These are phyloP conservation scores for Invenusta paracnida DNA, from an alignment of 2,888 invertebrate species.

Conservation along the genomic window DNA sequence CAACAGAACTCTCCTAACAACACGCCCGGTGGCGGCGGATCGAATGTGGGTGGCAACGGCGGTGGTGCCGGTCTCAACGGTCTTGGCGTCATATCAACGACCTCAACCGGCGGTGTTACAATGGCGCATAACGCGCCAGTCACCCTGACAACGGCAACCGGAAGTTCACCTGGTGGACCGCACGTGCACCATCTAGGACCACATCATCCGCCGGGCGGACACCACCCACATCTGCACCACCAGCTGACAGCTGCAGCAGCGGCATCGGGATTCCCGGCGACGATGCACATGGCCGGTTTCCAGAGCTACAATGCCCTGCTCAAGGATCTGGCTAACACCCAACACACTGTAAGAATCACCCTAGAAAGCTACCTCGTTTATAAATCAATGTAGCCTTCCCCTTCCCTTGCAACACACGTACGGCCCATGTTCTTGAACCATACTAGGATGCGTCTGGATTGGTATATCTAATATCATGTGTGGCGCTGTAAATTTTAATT, in stretches of 20 bases:
- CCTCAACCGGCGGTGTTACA: neutral
- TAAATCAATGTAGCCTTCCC: no score
- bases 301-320: constrained; percentile 9
- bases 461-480: no score
- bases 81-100: no score
- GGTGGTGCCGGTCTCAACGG: no score
- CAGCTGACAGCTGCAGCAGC: neutral
- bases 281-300: neutral
- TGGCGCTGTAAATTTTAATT: no score
- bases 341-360: neutral
- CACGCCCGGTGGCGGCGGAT: neutral
- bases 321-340: neutral
- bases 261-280: neutral
- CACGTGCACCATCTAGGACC: neutral
- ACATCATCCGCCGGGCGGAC: neutral
- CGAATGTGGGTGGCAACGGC: neutral
- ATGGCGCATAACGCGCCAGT: neutral
- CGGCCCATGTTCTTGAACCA: no score
- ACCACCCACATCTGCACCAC: neutral
- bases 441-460: no score
- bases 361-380: no score
- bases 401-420: no score
- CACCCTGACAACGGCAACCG: neutral
- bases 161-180: neutral
- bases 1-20: neutral